Evolutionary conservation across 2,888 invertebrate species (phyloP).

Genomic region (Stegophylla sp.): DNA sequence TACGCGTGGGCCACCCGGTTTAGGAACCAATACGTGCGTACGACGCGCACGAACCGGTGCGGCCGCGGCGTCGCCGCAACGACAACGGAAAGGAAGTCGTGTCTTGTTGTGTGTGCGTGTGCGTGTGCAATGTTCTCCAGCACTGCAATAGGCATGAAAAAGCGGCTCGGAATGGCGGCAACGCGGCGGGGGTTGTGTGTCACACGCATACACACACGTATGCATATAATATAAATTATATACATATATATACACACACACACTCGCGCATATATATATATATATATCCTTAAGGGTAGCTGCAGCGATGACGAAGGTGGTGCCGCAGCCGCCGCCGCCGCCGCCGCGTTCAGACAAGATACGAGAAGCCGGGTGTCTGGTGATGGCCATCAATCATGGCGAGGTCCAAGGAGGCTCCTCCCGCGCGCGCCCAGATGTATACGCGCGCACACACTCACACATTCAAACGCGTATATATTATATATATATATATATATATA

Average conservation of each 20-base stretch:
- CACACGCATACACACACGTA: background rate
- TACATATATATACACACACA: background rate
- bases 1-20: too few species aligned
- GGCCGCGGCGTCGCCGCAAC: background rate
- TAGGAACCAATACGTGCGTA: slow-evolving; percentile 46
- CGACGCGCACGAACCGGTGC: slow-evolving; percentile 25
- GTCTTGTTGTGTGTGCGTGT: background rate
- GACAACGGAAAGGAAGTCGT: slow-evolving; percentile 53
- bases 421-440: slow-evolving; percentile 44
- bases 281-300: slow-evolving; percentile 35
- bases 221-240: background rate
- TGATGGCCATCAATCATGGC: slow-evolving; percentile 50
- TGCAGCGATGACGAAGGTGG: background rate
- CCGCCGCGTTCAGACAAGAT: slow-evolving; percentile 48
- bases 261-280: too few species aligned
- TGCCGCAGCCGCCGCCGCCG: too few species aligned
- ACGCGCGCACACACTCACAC: background rate
- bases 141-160: too few species aligned
- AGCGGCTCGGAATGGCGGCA: background rate
- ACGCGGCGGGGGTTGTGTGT: background rate
- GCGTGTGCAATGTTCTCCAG: too few species aligned
- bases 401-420: slow-evolving; percentile 54
- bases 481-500: background rate
- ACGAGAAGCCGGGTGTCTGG: slow-evolving; percentile 56
- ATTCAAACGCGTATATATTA: background rate